Conservation (phyloP, 2,113 vertebrate species). For the Barbus barbus region DNA sequence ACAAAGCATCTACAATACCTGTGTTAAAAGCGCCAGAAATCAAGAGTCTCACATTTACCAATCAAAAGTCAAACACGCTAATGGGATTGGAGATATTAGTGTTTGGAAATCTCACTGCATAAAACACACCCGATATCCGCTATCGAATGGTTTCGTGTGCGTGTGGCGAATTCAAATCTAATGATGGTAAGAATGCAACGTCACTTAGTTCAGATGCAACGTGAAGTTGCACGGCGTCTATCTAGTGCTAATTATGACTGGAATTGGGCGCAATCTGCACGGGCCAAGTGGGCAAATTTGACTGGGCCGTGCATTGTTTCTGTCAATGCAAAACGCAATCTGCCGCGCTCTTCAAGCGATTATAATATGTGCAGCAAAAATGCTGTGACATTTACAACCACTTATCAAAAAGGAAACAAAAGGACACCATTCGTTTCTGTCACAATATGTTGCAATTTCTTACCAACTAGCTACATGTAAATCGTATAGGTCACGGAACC, state of each 20-base stretch:
- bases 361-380: neutral
- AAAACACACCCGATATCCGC: neutral
- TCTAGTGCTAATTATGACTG: neutral
- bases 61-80: conserved; percentile 53
- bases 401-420: neutral
- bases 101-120: conserved; percentile 51
- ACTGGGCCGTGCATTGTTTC: too few species aligned
- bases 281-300: too few species aligned
- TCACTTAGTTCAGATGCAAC: too few species aligned
- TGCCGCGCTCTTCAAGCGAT: neutral
- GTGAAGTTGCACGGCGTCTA: too few species aligned
- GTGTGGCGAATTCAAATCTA: neutral
- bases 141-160: neutral
- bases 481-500: neutral
- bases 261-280: neutral
- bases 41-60: conserved; percentile 56
- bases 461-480: neutral
- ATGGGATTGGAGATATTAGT: conserved; percentile 63
- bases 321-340: too few species aligned
- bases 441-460: neutral
- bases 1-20: conserved; percentile 76
- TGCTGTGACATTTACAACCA: conserved; percentile 6
- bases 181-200: neutral
- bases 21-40: conserved; percentile 63
- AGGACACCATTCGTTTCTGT: neutral